Conservation (phyloP, 2,797 vertebrate genomes). For the Gambusia yucatana region DNA sequence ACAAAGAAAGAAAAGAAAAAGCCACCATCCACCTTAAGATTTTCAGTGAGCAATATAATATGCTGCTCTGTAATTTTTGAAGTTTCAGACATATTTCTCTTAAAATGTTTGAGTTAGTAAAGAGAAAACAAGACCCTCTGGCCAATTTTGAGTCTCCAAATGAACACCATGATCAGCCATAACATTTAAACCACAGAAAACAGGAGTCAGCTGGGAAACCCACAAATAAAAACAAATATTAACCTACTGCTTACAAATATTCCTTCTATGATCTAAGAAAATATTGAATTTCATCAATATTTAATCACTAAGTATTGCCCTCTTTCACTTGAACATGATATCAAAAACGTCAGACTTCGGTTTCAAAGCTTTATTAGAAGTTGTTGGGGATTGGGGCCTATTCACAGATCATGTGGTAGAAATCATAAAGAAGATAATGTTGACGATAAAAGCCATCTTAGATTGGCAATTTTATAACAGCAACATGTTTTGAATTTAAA, state of each 20-base stretch:
- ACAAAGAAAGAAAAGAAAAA: too few relatives aligned
- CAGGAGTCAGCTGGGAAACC: background rate
- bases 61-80: background rate
- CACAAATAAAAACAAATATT: background rate
- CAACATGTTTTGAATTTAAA: background rate
- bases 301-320: background rate
- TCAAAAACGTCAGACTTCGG: background rate
- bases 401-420: background rate
- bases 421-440: background rate
- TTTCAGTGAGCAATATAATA: background rate
- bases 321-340: background rate
- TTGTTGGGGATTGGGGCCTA: background rate
- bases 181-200: conserved; percentile 1
- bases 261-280: background rate
- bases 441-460: background rate
- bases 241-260: background rate
- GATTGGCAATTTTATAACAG: background rate
- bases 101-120: background rate
- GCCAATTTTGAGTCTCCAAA: background rate
- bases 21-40: background rate
- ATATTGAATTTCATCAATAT: background rate
- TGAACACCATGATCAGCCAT: background rate
- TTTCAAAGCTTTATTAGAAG: conserved; percentile 13
- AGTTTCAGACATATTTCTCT: background rate
- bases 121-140: background rate